Base-by-base conservation (phyloP, 1,140 invertebrate species). In the Linepithema humile region DNA sequence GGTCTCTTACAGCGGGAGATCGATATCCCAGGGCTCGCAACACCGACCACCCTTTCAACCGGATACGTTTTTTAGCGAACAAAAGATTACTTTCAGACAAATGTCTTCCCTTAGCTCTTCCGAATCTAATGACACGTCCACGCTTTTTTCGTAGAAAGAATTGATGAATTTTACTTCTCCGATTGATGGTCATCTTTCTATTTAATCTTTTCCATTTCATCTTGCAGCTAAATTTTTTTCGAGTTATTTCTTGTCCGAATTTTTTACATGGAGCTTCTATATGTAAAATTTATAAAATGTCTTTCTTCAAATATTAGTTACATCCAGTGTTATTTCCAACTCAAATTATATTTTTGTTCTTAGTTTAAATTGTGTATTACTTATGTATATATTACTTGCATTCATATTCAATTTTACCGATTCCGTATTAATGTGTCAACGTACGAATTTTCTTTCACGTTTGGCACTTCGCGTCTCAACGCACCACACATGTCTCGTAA, bases 71-170 rank as follows among this genome's bases (percentile, higher is more conserved):
- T 78, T 62, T 69, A 69, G 12, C 23, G 17, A 12, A 69, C 75
- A 55, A 65, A 60, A 26, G 23, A 80, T 70, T 80, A 69, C 43
- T 70, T 78, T 78, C 3, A 78, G n/a, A 80, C 62, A 78, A 78
- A 78, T 69, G 38, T 43, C 62, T 55, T 23, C 35, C 59, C 15
- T 26, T 48, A 45, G 26, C 73, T 77, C 9, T 67, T 35, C 15
- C 59, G 15, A 77, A 67, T 77, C 43, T 67, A 15, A 67, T 40
- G 74, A 77, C 43, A 50, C 12, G 9, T 38, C 20, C 43, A 15
- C 40, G 20, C 50, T 53, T 65, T 38, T 48, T 64, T 12, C 15
- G 29, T 12, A 12, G 15, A 10, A 32, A 12, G 20, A 77, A 50
- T 65, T 35, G 29, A 45, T 9, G 20, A 2, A 32, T 26, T 5